Percentiles rank a stretch among this genome's conserved stretches.
These are phyloP conservation scores for Dicrurus megarhynchus DNA, from an alignment of 2,113 vertebrate genomes.

Conservation along the genomic window DNA sequence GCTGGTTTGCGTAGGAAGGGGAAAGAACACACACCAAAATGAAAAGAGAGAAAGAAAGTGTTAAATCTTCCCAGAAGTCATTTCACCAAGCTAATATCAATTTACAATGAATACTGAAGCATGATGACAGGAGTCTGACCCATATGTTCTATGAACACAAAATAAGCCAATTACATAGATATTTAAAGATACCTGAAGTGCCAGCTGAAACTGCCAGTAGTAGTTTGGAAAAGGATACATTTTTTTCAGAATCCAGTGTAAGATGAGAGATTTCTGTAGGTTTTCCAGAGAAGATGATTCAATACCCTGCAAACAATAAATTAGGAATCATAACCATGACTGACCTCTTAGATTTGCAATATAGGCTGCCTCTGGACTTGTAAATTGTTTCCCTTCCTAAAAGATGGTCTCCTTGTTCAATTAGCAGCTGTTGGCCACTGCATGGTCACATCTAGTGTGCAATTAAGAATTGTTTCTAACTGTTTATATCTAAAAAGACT, in stretches of 20 bases:
- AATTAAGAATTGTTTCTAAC: background rate
- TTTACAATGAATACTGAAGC: background rate
- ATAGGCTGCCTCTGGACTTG: background rate
- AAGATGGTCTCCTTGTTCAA: background rate
- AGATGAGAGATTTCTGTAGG: background rate
- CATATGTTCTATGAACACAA: background rate
- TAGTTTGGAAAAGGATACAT: background rate
- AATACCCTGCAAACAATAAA: background rate
- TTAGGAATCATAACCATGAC: background rate
- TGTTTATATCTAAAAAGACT: background rate
- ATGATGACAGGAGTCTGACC: background rate
- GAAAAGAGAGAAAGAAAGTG: background rate
- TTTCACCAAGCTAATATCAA: background rate
- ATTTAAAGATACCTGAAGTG: background rate
- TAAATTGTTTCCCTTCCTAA: background rate
- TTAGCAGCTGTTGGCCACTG: background rate
- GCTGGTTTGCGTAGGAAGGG: background rate
- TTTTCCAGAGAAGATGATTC: background rate
- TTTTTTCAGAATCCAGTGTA: background rate
- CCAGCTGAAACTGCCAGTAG: background rate
- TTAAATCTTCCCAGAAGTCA: background rate
- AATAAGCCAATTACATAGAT: background rate
- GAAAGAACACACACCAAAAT: background rate
- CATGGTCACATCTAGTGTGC: background rate
- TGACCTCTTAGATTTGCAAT: background rate